These are phyloP conservation scores for Pachyuromys duprasi DNA, from an alignment of 2,797 vertebrate genomes.

Conservation along the genomic window DNA sequence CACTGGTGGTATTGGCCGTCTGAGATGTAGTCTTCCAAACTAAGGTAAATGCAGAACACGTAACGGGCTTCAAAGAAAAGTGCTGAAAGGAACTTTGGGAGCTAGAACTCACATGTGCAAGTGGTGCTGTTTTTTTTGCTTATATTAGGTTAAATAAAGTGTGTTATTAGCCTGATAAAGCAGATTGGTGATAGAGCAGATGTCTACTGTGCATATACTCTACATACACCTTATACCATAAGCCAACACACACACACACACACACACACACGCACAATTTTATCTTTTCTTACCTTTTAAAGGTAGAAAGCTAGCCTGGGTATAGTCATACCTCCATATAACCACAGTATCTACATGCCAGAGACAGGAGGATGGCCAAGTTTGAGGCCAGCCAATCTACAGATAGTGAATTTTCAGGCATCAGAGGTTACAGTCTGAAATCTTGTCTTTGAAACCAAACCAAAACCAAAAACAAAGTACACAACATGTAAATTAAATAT, in stretches of 20 bases:
- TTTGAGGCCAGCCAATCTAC: not conserved
- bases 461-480: not conserved
- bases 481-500: not conserved
- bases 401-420: not conserved
- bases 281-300: not conserved
- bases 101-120: not conserved
- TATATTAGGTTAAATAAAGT: not conserved
- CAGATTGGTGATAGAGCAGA: not conserved
- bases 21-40: not conserved
- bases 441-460: not conserved
- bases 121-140: slow-evolving; percentile 14
- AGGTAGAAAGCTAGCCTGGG: not conserved
- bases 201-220: not conserved
- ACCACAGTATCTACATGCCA: not conserved
- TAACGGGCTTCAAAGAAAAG: not conserved
- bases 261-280: not conserved
- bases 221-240: not conserved
- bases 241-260: not conserved
- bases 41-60: not conserved
- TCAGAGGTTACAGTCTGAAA: not conserved
- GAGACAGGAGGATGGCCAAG: not conserved
- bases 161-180: not conserved
- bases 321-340: not conserved
- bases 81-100: not conserved
- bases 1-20: not conserved